phyloP scores from a whole-genome alignment of 2,113 vertebrate species.

The Anguilla rostrata region DNA sequence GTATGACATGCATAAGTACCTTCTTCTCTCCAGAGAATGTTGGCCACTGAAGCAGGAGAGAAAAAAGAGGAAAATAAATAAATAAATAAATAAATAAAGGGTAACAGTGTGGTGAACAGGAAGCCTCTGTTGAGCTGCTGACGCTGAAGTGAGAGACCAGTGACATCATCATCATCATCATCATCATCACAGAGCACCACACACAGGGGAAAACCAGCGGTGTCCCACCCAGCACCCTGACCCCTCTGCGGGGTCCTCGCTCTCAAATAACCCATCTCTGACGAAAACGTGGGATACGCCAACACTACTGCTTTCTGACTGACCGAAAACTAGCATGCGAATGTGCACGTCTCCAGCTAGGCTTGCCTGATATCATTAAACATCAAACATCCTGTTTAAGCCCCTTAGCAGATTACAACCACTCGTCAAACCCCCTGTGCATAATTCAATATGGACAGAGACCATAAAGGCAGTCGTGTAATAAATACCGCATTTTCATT shows the following conservation, averaged over 20 bases:
- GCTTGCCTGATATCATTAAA: too few relatives aligned
- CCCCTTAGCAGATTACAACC: too few relatives aligned
- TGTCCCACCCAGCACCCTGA: neutral
- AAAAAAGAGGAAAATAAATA: slow-evolving; percentile 32
- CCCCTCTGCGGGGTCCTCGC: neutral
- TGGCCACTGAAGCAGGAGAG: slow-evolving; percentile 81
- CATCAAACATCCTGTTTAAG: too few relatives aligned
- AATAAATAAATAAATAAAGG: slow-evolving; percentile 36
- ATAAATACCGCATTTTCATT: neutral
- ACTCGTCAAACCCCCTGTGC: neutral
- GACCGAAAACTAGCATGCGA: too few relatives aligned
- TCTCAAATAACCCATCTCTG: too few relatives aligned
- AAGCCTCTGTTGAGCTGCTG: neutral
- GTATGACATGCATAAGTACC: slow-evolving; percentile 69
- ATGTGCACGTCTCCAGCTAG: too few relatives aligned
- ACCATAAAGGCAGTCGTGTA: neutral
- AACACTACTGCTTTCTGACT: too few relatives aligned
- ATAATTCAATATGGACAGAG: neutral
- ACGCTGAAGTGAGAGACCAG: neutral
- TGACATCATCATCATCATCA: neutral
- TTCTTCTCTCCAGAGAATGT: slow-evolving; percentile 98
- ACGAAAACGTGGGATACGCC: too few relatives aligned
- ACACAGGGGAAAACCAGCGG: neutral
- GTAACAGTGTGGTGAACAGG: neutral
- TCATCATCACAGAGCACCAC: neutral